phyloP scores from a whole-genome alignment of 2,888 invertebrate genomes.

The Diloba caeruleocephala region DNA sequence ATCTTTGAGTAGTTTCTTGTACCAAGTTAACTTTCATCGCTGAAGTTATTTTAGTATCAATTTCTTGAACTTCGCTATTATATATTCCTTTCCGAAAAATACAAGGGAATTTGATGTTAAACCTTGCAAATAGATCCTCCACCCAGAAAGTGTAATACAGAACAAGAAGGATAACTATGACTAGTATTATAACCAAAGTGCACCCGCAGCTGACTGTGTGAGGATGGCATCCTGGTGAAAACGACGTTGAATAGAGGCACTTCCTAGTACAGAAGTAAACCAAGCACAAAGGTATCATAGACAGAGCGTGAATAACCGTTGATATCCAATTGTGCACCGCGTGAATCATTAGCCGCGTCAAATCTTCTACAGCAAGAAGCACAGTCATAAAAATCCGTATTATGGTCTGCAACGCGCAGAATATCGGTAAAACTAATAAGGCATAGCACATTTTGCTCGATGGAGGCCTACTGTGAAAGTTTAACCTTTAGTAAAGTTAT shows the following conservation, averaged over 20 bases:
- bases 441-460: slow-evolving; percentile 46
- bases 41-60: background rate
- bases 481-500: background rate
- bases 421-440: slow-evolving; percentile 52
- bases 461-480: background rate
- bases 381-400: slow-evolving; percentile 55
- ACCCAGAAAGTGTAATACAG: slow-evolving; percentile 53
- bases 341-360: slow-evolving; percentile 57
- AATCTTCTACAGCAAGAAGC: slow-evolving; percentile 61
- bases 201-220: slow-evolving; percentile 39
- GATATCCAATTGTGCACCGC: slow-evolving; percentile 58
- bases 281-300: slow-evolving; percentile 56
- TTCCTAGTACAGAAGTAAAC: slow-evolving; percentile 53
- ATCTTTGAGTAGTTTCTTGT: background rate
- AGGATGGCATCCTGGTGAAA: slow-evolving; percentile 26
- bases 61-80: background rate
- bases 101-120: slow-evolving; percentile 45
- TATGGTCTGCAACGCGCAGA: slow-evolving; percentile 57
- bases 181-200: slow-evolving; percentile 40
- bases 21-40: background rate
- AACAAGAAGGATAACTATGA: slow-evolving; percentile 48
- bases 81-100: slow-evolving; percentile 35
- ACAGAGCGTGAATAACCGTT: slow-evolving; percentile 49
- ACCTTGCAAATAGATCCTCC: slow-evolving; percentile 50
- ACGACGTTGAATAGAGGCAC: slow-evolving; percentile 37